Evolutionary conservation across 2,797 vertebrate species (phyloP).

Genomic region (Cirrhinus molitorella): DNA sequence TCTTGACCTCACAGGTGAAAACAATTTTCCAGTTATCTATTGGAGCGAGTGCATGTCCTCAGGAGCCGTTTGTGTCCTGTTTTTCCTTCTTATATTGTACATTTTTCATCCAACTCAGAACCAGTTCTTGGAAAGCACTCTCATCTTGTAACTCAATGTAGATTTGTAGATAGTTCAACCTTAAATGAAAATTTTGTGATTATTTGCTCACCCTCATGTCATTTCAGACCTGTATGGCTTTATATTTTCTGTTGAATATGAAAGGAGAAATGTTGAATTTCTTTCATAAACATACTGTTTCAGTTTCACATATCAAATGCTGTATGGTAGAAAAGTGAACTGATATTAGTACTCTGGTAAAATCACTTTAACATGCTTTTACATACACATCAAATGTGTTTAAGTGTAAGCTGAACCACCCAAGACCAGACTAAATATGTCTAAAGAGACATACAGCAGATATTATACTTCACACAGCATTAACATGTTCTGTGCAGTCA

Average conservation of each 20-base stretch:
- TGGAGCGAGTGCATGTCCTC: neutral
- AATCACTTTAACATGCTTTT: neutral
- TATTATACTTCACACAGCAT: neutral
- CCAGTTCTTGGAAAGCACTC: neutral
- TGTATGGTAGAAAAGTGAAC: neutral
- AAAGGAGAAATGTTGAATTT: neutral
- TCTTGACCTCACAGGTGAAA: slow-evolving; percentile 48
- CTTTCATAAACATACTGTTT: slow-evolving; percentile 8
- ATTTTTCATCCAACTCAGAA: neutral
- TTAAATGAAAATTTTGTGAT: neutral
- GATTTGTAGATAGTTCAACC: neutral
- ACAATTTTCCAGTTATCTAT: slow-evolving; percentile 36
- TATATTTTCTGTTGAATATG: neutral
- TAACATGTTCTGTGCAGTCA: neutral
- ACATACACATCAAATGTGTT: neutral
- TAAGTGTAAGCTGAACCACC: neutral
- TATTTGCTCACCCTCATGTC: neutral
- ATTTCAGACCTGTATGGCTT: neutral
- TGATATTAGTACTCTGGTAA: neutral
- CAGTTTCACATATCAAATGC: neutral
- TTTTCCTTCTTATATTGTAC: neutral
- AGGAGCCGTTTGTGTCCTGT: neutral
- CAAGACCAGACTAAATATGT: slow-evolving; percentile 10
- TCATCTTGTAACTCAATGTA: neutral
- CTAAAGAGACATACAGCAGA: neutral